Evolutionary conservation across 2,797 vertebrate species (phyloP).

Genomic region (Melanotaenia nigrans): DNA sequence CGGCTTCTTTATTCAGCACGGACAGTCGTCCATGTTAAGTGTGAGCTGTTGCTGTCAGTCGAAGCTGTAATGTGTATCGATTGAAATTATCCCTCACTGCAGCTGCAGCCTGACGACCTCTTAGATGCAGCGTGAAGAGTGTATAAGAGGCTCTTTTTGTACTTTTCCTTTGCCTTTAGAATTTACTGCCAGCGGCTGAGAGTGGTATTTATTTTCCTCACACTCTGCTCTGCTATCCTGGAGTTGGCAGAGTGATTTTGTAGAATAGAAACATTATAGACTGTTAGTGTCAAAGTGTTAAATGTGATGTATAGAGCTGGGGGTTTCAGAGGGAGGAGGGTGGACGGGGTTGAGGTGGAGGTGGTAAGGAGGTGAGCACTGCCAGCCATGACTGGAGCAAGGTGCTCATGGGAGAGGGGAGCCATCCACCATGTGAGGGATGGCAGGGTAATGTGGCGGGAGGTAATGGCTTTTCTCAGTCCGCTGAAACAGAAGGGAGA

Average conservation of each 20-base stretch:
- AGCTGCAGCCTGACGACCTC: conserved; percentile 57
- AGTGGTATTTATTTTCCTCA: conserved; percentile 98
- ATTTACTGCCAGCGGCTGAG: conserved; percentile 87
- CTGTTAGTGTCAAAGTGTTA: conserved; percentile 99
- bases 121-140: conserved; percentile 56
- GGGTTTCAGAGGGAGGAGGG: conserved; percentile 80
- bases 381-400: conserved; percentile 90
- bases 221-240: conserved; percentile 92
- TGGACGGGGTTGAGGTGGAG: conserved; percentile 78
- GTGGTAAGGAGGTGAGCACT: conserved; percentile 83
- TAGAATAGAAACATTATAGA: conserved; percentile 99
- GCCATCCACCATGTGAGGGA: conserved; percentile 94
- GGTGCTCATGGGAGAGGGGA: conserved; percentile 95
- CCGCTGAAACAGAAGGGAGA: conserved; percentile 85
- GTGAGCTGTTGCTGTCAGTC: conserved; percentile 66
- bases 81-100: conserved; percentile 69
- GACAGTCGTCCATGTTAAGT: conserved; percentile 51
- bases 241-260: conserved; percentile 99
- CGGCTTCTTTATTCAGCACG: conserved; percentile 32
- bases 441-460: conserved; percentile 94
- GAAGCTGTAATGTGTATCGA: conserved; percentile 59
- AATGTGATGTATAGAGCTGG: conserved; percentile 98
- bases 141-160: conserved; percentile 66
- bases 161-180: conserved; percentile 75
- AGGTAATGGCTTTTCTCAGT: conserved; percentile 96